phyloP scores from a whole-genome alignment of 2,797 vertebrate genomes.

The Pangasius mekongensis region DNA sequence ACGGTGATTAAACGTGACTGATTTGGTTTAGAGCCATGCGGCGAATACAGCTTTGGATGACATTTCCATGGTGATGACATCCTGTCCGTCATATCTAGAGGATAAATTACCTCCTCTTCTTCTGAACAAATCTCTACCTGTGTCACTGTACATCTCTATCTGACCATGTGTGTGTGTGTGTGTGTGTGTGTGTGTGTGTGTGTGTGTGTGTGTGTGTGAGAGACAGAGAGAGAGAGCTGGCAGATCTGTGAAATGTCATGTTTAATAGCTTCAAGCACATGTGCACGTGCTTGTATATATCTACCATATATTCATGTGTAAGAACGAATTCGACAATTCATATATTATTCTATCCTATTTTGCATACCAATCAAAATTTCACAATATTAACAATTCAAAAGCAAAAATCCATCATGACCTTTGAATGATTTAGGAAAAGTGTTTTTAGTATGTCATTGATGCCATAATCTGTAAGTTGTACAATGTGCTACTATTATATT shows the following conservation, averaged over 20 bases:
- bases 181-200: conserved; percentile 44
- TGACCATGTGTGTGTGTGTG: conserved; percentile 4
- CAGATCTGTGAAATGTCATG: neutral
- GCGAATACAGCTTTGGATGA: neutral
- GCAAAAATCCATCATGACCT: neutral
- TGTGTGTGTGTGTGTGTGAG: neutral
- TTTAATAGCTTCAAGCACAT: conserved; percentile 22
- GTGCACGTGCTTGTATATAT: neutral
- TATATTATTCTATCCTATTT: neutral
- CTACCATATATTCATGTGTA: neutral
- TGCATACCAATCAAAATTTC: neutral
- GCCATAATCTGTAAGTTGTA: neutral
- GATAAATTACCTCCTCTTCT: conserved; percentile 4
- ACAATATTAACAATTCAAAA: neutral
- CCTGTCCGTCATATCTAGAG: conserved; percentile 26
- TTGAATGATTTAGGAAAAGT: neutral
- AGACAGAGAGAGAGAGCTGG: neutral
- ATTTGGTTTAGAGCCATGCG: conserved; percentile 9
- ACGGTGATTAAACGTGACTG: neutral
- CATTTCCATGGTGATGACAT: conserved; percentile 29
- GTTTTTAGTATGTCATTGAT: neutral
- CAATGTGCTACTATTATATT: neutral
- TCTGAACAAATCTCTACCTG: neutral
- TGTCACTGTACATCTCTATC: neutral
- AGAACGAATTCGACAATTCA: neutral